These are phyloP conservation scores for Penelope pileata DNA, from an alignment of 2,113 vertebrate species.

Conservation along the genomic window DNA sequence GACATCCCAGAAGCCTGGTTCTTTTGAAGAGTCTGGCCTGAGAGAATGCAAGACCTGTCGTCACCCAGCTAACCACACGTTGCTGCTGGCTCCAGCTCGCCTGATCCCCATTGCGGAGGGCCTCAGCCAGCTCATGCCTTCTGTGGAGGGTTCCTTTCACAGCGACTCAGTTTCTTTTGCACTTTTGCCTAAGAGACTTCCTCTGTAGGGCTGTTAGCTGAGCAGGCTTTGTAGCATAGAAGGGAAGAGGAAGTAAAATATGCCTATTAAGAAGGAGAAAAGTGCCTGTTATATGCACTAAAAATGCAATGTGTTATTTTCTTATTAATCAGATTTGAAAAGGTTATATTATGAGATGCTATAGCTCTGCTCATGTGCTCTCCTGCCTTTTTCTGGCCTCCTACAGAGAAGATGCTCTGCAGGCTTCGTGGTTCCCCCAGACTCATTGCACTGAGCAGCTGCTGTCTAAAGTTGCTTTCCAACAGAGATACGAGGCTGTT, in stretches of 20 bases:
- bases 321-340: background rate
- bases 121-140: background rate
- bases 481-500: background rate
- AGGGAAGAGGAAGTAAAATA: background rate
- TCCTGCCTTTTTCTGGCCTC: background rate
- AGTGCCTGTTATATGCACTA: background rate
- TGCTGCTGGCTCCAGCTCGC: background rate
- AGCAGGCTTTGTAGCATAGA: background rate
- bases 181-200: background rate
- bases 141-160: background rate
- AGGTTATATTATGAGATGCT: background rate
- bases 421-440: rapidly evolving
- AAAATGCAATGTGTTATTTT: background rate
- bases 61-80: background rate
- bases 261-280: background rate
- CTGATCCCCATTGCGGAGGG: background rate
- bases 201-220: background rate
- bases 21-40: background rate
- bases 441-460: background rate
- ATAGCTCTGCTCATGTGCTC: background rate
- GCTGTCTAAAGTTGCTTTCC: background rate
- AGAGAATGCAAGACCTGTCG: background rate
- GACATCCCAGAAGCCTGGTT: background rate
- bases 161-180: background rate
- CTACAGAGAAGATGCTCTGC: background rate